phyloP scores from a whole-genome alignment of 2,888 invertebrate species.

The Apamea monoglypha region DNA sequence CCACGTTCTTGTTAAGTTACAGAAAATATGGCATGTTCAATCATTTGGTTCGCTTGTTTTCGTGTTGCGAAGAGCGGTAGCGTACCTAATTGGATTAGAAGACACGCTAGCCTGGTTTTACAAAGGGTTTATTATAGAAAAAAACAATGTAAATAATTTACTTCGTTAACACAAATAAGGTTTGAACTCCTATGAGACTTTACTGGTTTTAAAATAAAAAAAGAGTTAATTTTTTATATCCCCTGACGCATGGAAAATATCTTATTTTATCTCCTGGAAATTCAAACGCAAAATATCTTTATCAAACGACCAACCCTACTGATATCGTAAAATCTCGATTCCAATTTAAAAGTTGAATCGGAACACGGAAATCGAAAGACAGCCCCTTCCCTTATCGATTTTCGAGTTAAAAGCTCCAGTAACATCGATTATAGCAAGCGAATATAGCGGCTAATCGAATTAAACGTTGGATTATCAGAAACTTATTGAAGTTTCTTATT shows the following conservation, averaged over 20 bases:
- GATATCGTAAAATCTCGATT: conserved; percentile 61
- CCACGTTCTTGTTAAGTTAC: conserved; percentile 24
- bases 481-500: conserved; percentile 51
- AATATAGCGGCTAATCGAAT: conserved; percentile 45
- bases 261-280: conserved; percentile 21
- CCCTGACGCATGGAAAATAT: conserved; percentile 7
- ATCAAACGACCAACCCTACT: conserved; percentile 40
- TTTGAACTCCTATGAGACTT: neutral
- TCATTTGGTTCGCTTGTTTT: conserved; percentile 45
- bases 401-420: conserved; percentile 37
- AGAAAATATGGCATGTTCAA: conserved; percentile 46
- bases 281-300: conserved; percentile 32
- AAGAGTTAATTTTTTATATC: neutral
- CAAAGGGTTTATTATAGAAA: conserved; percentile 44
- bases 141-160: conserved; percentile 9
- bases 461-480: conserved; percentile 43
- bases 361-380: conserved; percentile 60
- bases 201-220: conserved; percentile 9
- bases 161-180: neutral
- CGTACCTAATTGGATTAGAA: conserved; percentile 50
- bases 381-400: conserved; percentile 41
- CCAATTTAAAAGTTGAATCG: conserved; percentile 66
- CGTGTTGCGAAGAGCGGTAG: conserved; percentile 27
- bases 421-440: conserved; percentile 50
- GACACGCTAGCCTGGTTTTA: conserved; percentile 31